Conservation (phyloP, 2,113 vertebrate genomes). For the Dromiciops gliroides region DNA sequence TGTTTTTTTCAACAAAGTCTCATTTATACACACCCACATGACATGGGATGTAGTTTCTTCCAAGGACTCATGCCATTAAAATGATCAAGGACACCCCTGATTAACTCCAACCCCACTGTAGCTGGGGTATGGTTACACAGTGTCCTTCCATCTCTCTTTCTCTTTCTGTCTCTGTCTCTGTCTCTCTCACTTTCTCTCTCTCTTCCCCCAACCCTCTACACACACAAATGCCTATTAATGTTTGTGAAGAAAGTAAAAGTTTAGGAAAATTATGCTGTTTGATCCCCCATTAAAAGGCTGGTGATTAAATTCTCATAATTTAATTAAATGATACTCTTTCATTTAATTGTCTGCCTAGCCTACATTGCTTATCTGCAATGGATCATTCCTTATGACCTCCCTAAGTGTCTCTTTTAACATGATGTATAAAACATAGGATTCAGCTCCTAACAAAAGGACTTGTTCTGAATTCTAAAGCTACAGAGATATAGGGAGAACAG, state of each 20-base stretch:
- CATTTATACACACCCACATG: neutral
- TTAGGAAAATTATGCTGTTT: too few relatives aligned
- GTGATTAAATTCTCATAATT: too few relatives aligned
- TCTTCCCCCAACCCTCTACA: too few relatives aligned
- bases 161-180: too few relatives aligned
- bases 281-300: too few relatives aligned
- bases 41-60: neutral
- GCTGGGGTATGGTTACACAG: neutral
- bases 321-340: too few relatives aligned
- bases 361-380: neutral
- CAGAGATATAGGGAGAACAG: neutral
- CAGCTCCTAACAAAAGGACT: accelerated
- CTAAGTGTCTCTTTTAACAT: neutral
- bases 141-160: too few relatives aligned
- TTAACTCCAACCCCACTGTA: neutral
- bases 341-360: neutral
- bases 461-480: neutral
- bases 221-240: too few relatives aligned
- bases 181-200: too few relatives aligned
- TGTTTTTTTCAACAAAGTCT: neutral
- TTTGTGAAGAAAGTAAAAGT: too few relatives aligned
- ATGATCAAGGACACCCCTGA: neutral
- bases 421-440: neutral
- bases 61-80: neutral
- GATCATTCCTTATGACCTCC: too few relatives aligned